Evolutionary conservation across 1,140 invertebrate genomes (phyloP).

Genomic region (Teleogryllus occipitalis): DNA sequence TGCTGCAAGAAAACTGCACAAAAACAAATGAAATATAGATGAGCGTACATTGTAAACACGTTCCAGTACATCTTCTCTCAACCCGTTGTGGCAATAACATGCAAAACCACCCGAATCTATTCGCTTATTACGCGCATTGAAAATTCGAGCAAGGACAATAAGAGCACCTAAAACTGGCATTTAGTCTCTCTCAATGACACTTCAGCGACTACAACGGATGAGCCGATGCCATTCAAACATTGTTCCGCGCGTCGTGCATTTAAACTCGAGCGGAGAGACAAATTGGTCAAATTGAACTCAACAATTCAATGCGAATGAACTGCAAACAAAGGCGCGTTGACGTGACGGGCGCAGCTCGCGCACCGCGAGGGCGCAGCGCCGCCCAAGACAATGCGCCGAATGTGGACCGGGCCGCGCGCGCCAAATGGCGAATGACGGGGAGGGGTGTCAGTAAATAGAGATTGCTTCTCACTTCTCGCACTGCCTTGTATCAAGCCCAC

Average conservation of each 20-base stretch:
- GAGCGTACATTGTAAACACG: too few relatives aligned
- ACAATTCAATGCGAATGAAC: not conserved
- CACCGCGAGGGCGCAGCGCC: too few relatives aligned
- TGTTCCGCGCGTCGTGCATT: not conserved
- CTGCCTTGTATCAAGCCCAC: not conserved
- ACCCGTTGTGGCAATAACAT: too few relatives aligned
- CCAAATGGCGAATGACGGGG: not conserved
- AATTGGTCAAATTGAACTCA: not conserved
- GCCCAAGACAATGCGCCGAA: not conserved
- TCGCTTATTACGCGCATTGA: too few relatives aligned
- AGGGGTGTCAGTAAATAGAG: too few relatives aligned
- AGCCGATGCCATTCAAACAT: not conserved
- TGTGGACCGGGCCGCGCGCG: too few relatives aligned
- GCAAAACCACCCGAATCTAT: too few relatives aligned
- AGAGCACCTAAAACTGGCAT: not conserved
- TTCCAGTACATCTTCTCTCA: too few relatives aligned
- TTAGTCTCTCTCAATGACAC: not conserved
- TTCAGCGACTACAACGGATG: not conserved
- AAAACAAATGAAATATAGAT: too few relatives aligned
- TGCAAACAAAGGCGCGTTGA: not conserved
- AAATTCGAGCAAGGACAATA: too few relatives aligned
- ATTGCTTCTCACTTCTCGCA: not conserved
- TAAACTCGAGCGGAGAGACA: not conserved
- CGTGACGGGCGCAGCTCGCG: too few relatives aligned
- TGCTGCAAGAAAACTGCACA: too few relatives aligned